phyloP scores from a whole-genome alignment of 1,140 invertebrate genomes.

The Drosophila lini region DNA sequence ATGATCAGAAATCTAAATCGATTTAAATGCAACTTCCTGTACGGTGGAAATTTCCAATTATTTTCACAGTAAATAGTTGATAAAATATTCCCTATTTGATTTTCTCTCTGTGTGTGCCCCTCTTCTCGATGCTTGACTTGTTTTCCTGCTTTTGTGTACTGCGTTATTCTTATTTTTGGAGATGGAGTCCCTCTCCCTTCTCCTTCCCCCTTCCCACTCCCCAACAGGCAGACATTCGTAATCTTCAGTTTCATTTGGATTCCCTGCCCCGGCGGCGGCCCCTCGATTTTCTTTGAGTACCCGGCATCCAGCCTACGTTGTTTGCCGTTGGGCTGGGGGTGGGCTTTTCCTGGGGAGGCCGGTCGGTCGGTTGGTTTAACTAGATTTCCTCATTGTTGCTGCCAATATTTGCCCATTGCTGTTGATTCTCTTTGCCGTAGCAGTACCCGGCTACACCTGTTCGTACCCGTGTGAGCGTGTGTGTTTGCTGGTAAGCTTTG shows the following conservation, averaged over 20 bases:
- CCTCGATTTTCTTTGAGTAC: constrained; percentile 4
- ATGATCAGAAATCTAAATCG: too few relatives aligned
- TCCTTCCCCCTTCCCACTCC: not conserved
- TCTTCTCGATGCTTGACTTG: constrained; percentile 6
- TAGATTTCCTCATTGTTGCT: constrained; percentile 68
- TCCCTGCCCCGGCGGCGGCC: not conserved
- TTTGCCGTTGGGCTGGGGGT: constrained; percentile 14
- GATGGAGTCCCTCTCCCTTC: not conserved
- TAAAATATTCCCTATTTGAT: not conserved
- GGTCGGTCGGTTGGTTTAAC: constrained; percentile 51
- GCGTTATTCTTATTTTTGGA: constrained; percentile 55
- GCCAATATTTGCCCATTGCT: constrained; percentile 69
- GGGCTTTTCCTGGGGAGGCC: constrained; percentile 20
- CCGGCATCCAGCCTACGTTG: constrained; percentile 9
- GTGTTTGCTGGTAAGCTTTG: constrained; percentile 24
- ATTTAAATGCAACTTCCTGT: not conserved
- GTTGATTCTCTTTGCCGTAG: constrained; percentile 56
- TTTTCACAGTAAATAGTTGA: not conserved
- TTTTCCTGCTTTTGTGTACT: constrained; percentile 41
- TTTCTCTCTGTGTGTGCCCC: constrained; percentile 10
- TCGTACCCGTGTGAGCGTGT: constrained; percentile 35
- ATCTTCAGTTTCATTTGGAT: constrained; percentile 56
- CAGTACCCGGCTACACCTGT: constrained; percentile 12
- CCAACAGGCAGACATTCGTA: constrained; percentile 58
- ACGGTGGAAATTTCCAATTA: too few relatives aligned